phyloP scores from a whole-genome alignment of 1,140 invertebrate genomes.

The Drosophila littoralis region DNA sequence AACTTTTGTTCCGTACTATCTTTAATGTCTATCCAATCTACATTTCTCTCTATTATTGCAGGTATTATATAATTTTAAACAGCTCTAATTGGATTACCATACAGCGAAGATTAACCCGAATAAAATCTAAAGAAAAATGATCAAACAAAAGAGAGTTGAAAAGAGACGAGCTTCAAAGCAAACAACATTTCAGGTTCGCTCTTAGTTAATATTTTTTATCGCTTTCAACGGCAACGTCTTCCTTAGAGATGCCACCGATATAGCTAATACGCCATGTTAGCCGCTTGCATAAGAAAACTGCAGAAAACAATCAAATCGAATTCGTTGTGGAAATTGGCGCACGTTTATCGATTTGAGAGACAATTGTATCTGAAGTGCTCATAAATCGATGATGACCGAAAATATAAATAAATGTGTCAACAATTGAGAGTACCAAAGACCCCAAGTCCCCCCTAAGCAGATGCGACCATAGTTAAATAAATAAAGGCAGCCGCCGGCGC shows the following conservation, averaged over 20 bases:
- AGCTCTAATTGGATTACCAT: no score
- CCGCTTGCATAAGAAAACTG: conserved; percentile 11
- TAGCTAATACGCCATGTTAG: conserved; percentile 26
- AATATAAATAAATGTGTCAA: conserved; percentile 71
- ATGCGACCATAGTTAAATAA: conserved; percentile 26
- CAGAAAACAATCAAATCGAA: conserved; percentile 38
- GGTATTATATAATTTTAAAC: no score
- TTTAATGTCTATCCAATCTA: no score
- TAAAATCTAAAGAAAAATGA: not conserved
- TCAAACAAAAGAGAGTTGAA: not conserved
- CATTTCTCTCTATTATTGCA: no score
- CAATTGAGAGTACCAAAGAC: conserved; percentile 54
- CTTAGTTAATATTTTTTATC: not conserved
- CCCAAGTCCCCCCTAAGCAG: conserved; percentile 22
- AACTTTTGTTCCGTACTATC: no score
- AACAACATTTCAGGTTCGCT: not conserved
- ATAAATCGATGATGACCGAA: conserved; percentile 62
- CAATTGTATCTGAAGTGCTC: conserved; percentile 59
- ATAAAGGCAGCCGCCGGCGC: conserved; percentile 34
- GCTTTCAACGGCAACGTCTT: not conserved
- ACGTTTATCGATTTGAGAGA: conserved; percentile 53
- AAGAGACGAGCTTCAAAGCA: not conserved
- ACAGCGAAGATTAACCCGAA: not conserved
- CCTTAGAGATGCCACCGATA: conserved; percentile 3
- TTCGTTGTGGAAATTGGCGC: conserved; percentile 64